Base-by-base conservation (phyloP, 2,888 invertebrate species). In the Lasioglossum marginatum region DNA sequence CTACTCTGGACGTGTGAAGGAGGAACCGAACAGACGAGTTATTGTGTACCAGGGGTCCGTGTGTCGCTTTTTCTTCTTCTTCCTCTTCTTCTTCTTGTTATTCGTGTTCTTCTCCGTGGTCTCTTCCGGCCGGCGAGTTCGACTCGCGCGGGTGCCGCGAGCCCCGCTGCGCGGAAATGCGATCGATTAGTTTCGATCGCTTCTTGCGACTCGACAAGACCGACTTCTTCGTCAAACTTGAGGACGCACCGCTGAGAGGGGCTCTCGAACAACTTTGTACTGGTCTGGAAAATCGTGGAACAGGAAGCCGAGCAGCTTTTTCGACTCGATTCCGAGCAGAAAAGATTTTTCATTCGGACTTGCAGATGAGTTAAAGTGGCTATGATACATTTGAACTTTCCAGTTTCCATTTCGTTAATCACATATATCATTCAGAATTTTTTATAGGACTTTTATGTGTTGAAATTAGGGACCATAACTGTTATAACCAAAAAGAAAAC, bases 1-100 rank as follows among this genome's bases (percentile, higher is more conserved):
- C 88, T 86, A 88, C 87, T 84, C 89, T 80, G 85, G 82, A 90
- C 89, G 86, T 74, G 83, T 83, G 90, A 90, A 90, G 82, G 88
- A 90, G 82, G 88, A 88, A 82, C 74, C 87, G 89, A 90, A 90
- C 93, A 93, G 92, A 92, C 89, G 91, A 92, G 86, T 90, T 91
- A 92, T 90, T 93, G 92, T 93, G 92, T 80, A 31, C 16, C 37
- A 60, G 79, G 63, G 57, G 77, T 79, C 57, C 57, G 79, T 75
- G 79, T 83, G 83, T 87, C 63, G 74, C 79, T 79, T 72, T 70
- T 73, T 60, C 74, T 63, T 31, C 27, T 27, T 63, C 60, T 6
- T 31, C 27, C 3, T 10, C 52, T 52, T 63, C 27, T 63, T 60
- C 60, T 23, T 57, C 57, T 27, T 60, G 4, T 60, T 60, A 4